These are phyloP conservation scores for Frieseomelitta varia DNA, from an alignment of 1,140 invertebrate species.

Conservation along the genomic window DNA sequence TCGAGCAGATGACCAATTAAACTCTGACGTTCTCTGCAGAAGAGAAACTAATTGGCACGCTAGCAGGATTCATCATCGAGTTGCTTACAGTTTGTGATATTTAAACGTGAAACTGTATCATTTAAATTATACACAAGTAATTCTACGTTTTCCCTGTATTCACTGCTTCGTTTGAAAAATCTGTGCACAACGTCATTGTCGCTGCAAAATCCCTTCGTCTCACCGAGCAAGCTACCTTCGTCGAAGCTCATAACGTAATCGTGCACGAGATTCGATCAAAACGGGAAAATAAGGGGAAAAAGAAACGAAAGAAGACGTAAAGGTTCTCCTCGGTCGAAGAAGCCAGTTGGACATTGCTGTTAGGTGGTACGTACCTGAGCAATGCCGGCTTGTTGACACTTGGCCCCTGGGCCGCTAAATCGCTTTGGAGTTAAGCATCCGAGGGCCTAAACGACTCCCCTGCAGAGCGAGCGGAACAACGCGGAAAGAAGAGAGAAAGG, in stretches of 20 bases:
- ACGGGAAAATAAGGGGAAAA: background rate
- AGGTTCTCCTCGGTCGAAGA: background rate
- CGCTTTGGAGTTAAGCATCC: slow-evolving; percentile 71
- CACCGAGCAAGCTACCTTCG: background rate
- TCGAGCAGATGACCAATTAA: background rate
- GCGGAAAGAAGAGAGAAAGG: slow-evolving; percentile 43
- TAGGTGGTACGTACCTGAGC: slow-evolving; percentile 59
- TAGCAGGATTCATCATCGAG: background rate
- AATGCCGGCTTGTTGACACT: slow-evolving; percentile 73
- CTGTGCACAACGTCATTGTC: background rate
- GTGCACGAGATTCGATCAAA: background rate
- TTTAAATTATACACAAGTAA: background rate
- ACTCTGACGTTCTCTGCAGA: background rate
- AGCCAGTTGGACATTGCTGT: slow-evolving; percentile 40
- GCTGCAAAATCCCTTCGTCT: background rate
- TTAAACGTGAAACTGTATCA: background rate
- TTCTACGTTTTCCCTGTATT: background rate
- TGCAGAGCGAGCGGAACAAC: slow-evolving; percentile 63
- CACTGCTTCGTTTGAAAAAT: too few species aligned
- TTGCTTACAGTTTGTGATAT: background rate
- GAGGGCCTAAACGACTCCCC: slow-evolving; percentile 71
- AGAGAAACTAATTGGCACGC: background rate
- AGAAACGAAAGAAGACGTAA: background rate
- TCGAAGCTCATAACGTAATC: background rate
- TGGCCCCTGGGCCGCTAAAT: slow-evolving; percentile 73